A percentile compares a stretch with the other conserved stretches of the same genome.
Evolutionary conservation across 2,797 vertebrate genomes (phyloP).

Genomic region (Vespertilio murinus): DNA sequence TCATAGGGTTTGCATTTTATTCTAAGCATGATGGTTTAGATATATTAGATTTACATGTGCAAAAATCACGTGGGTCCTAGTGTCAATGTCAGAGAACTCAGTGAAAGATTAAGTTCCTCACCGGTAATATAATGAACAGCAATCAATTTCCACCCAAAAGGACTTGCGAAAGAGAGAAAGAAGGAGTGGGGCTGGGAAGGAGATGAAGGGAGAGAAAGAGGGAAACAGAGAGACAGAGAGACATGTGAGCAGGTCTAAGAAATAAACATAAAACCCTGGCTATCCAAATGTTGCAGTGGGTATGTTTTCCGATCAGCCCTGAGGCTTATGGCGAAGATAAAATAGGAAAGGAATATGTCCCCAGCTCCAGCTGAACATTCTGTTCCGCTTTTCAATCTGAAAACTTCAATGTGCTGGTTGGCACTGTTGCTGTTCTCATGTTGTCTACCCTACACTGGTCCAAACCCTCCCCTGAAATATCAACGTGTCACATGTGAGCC

Average conservation of each 20-base stretch:
- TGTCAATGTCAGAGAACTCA: not conserved
- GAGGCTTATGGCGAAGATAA: conserved; percentile 57
- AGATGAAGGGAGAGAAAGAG: not conserved
- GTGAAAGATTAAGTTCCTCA: not conserved
- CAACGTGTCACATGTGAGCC: not conserved
- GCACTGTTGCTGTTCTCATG: not conserved
- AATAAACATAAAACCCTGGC: conserved; percentile 36
- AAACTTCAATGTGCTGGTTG: not conserved
- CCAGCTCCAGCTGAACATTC: conserved; percentile 51
- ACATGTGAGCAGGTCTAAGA: conserved; percentile 23
- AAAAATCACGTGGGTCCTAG: not conserved
- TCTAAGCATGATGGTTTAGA: not conserved
- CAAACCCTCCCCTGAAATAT: conserved; percentile 37
- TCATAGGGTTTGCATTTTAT: not conserved
- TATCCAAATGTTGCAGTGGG: conserved; percentile 4
- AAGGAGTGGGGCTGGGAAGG: not conserved
- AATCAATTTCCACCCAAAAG: conserved; percentile 12
- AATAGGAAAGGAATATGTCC: conserved; percentile 46
- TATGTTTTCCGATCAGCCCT: conserved; percentile 47
- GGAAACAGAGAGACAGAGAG: not conserved
- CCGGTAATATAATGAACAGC: not conserved
- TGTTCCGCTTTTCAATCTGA: conserved; percentile 58
- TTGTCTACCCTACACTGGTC: not conserved
- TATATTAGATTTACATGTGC: not conserved
- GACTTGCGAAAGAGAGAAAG: not conserved